Percentiles rank a stretch among this genome's conserved stretches.
Conservation (phyloP, 2,113 vertebrate species). For the Sinocyclocheilus grahami region DNA sequence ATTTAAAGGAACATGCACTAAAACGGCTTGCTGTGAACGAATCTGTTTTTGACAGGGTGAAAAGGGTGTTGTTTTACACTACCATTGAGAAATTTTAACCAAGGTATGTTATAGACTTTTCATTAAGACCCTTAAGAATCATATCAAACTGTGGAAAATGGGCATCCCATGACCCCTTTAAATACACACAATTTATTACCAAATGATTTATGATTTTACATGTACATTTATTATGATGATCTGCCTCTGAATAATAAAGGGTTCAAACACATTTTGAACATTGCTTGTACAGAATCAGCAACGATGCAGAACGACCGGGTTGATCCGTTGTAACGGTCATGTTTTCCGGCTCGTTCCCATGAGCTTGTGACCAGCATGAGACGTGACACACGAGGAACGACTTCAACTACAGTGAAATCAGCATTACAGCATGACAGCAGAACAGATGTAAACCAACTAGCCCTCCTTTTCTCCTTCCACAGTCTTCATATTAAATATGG, state of each 20-base stretch:
- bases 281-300: too few species aligned
- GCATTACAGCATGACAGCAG: neutral
- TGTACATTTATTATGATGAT: neutral
- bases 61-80: too few species aligned
- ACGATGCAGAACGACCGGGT: neutral
- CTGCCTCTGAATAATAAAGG: neutral
- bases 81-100: too few species aligned
- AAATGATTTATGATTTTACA: too few species aligned
- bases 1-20: too few species aligned
- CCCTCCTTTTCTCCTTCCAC: neutral
- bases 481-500: neutral
- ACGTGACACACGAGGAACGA: neutral
- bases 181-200: too few species aligned
- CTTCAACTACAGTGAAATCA: neutral
- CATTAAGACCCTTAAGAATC: too few species aligned
- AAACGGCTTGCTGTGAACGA: too few species aligned
- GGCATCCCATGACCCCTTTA: too few species aligned
- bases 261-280: neutral
- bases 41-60: too few species aligned
- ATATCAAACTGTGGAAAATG: too few species aligned
- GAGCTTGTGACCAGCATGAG: constrained; percentile 21
- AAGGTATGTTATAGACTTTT: too few species aligned
- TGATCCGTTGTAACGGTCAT: neutral
- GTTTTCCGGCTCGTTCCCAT: neutral
- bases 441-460: neutral